A percentile compares a stretch with the other conserved stretches of the same genome.
Evolutionary conservation across 2,888 invertebrate species (phyloP).

Genomic region (Sphaerophoria taeniata): DNA sequence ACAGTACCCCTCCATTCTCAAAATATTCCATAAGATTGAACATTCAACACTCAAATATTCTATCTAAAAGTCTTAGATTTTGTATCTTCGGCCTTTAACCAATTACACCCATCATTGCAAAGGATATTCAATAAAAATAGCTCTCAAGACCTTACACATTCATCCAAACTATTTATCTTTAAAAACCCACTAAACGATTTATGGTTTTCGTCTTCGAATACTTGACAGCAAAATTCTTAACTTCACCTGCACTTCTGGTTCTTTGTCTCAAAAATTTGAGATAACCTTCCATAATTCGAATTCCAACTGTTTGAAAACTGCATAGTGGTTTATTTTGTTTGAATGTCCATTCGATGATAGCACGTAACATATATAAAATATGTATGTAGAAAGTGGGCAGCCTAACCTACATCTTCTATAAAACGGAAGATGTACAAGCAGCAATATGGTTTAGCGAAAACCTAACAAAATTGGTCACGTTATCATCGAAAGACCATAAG

Average conservation of each 20-base stretch:
- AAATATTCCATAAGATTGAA: no score
- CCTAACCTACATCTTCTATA: no score
- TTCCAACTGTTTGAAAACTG: not conserved
- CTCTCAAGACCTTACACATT: not conserved
- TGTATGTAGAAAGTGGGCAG: no score
- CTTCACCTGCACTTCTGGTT: no score
- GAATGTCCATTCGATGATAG: constrained; percentile 34
- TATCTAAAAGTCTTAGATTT: no score
- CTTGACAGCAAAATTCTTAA: not conserved
- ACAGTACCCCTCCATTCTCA: no score
- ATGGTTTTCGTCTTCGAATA: not conserved
- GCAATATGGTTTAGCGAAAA: constrained; percentile 20
- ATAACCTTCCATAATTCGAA: constrained; percentile 17
- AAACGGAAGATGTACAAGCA: not conserved
- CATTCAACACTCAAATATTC: no score
- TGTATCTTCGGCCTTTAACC: no score
- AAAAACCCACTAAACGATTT: constrained; percentile 14
- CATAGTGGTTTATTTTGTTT: constrained; percentile 34
- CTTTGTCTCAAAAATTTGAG: constrained; percentile 4
- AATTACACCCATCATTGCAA: no score
- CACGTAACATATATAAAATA: constrained; percentile 11
- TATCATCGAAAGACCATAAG: constrained; percentile 54
- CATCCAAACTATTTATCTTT: no score
- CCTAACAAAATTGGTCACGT: constrained; percentile 41
- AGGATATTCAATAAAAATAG: no score